A percentile compares a stretch with the other conserved stretches of the same genome.
These are phyloP conservation scores for Thera britannica DNA, from an alignment of 2,888 invertebrate species.

Conservation along the genomic window DNA sequence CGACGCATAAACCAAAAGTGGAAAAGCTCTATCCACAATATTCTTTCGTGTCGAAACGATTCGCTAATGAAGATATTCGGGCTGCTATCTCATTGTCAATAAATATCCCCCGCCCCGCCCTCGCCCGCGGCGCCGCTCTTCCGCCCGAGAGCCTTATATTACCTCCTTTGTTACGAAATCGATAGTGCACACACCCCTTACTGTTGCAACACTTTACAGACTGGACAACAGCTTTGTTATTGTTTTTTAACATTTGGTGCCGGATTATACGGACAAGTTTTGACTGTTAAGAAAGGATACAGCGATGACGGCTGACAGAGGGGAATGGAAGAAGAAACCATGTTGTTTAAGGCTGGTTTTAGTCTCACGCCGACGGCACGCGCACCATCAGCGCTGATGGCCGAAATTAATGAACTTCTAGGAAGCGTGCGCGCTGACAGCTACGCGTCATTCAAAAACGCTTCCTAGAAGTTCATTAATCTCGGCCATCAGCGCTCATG, in stretches of 20 bases:
- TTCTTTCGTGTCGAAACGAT: conserved; percentile 48
- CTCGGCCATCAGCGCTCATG: too few species aligned
- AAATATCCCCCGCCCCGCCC: conserved; percentile 60
- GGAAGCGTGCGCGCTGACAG: too few species aligned
- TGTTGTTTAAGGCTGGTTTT: too few species aligned
- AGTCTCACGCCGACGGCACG: too few species aligned
- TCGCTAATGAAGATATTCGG: conserved; percentile 77
- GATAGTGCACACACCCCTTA: conserved; percentile 40
- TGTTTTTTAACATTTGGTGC: neutral
- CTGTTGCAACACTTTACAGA: conserved; percentile 5
- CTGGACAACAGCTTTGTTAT: neutral
- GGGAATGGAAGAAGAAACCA: too few species aligned
- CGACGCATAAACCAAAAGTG: neutral
- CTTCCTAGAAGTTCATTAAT: too few species aligned
- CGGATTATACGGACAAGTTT: too few species aligned
- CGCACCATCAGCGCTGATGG: too few species aligned
- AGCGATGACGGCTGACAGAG: too few species aligned
- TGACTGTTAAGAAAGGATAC: too few species aligned
- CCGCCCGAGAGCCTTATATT: conserved; percentile 44
- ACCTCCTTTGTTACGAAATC: conserved; percentile 44
- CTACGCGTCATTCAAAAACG: too few species aligned
- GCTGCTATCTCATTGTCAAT: conserved; percentile 68
- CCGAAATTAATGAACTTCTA: too few species aligned
- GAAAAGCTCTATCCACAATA: conserved; percentile 45
- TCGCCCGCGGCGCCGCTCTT: conserved; percentile 52